Base-by-base conservation (phyloP, 2,113 vertebrate genomes). In the Prochilodus magdalenae region DNA sequence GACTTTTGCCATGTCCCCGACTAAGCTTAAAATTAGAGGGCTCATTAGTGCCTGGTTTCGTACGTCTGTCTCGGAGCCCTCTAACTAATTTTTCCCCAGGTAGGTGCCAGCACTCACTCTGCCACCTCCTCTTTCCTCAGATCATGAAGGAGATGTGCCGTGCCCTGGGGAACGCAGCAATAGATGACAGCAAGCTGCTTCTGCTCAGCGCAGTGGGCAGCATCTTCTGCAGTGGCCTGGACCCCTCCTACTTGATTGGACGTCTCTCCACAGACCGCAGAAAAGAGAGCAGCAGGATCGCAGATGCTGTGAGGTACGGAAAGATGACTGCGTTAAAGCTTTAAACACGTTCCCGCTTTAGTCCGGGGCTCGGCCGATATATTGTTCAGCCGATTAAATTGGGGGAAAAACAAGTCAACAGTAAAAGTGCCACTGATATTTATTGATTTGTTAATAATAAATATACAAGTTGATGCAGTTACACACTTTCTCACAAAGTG, bases 141-240 rank as follows among this genome's bases (percentile, higher is more conserved):
- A 97, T 98, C 88, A 99, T 99, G 97, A 98, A 98, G 91, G 98
- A 99, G 91, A 93, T 99, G 75, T 96, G 96, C 89, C 92, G 96
- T 75, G 98, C 97, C 1, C 94, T 99, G 88, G 95, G 96, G 84
- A 97, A 96, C 10, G 98, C 98, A 0, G 96, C 98, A 53, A 91
- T 95, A 0, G 98, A 99, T 18, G 96, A 98, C 93, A 99, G 97
- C 92, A 99, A 98, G 85, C 92, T 99, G 33, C 92, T 99, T 78
- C 93, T 99, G 57, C 96, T 99, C 88, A 99, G 97, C 33, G 96
- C 97, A 0, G 97, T 99, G 82, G 97, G 97, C 77, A 96, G 96
- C 0, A 94, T 98, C 69, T 99, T 99, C 95, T 99, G 97, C 91
- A 97, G 97, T 0, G 97, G 98, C 79, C 93, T 99, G 88, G 98